Percentiles rank a stretch among this genome's conserved stretches.
These are phyloP conservation scores for Bos javanicus DNA, from an alignment of 2,113 vertebrate species.

Conservation along the genomic window DNA sequence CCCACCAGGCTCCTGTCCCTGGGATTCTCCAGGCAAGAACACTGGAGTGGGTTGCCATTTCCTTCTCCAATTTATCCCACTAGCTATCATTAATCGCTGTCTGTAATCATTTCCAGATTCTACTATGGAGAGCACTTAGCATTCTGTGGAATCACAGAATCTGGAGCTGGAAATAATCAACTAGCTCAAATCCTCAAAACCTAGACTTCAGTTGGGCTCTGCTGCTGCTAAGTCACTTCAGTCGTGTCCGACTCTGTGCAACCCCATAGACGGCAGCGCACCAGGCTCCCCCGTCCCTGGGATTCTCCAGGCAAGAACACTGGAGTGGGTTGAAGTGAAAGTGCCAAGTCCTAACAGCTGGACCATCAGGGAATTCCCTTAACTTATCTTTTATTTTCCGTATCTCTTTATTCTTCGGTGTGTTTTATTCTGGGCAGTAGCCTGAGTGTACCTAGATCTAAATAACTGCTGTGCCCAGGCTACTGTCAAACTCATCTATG, in stretches of 20 bases:
- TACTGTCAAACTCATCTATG: neutral
- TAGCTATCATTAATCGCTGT: neutral
- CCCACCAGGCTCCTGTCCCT: too few relatives aligned
- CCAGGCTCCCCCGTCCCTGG: too few relatives aligned
- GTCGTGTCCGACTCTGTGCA: too few relatives aligned
- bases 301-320: too few relatives aligned
- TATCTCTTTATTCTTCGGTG: neutral
- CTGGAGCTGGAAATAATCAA: neutral
- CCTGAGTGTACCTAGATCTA: neutral
- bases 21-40: too few relatives aligned
- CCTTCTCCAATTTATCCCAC: neutral
- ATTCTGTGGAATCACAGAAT: too few relatives aligned
- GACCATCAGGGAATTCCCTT: neutral
- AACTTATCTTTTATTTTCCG: neutral
- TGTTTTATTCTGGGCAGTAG: neutral
- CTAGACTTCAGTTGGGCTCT: neutral
- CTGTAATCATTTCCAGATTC: neutral
- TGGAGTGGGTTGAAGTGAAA: neutral
- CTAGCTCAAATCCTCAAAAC: neutral
- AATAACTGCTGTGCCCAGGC: neutral
- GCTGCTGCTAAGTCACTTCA: too few relatives aligned
- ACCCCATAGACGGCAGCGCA: too few relatives aligned
- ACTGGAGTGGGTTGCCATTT: too few relatives aligned
- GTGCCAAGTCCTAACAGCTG: neutral
- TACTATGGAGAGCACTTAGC: neutral